phyloP scores from a whole-genome alignment of 2,113 vertebrate species.

The Garra rufa region DNA sequence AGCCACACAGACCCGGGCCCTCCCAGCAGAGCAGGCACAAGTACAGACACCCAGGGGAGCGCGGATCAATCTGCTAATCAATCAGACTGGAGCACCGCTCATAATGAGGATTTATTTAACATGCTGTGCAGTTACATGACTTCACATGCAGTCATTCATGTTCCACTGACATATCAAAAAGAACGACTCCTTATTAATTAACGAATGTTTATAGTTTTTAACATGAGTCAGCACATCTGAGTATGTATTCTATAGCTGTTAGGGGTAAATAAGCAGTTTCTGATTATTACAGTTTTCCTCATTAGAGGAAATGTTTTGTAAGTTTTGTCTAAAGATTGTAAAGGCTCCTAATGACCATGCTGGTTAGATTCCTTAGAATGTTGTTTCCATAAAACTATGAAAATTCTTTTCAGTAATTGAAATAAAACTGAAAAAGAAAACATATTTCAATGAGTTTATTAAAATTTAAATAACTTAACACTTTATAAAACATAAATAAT shows the following conservation, averaged over 20 bases:
- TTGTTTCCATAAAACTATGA: background rate
- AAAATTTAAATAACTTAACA: too few species aligned
- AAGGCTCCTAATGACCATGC: background rate
- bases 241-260: background rate
- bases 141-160: conserved; percentile 39
- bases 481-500: too few species aligned
- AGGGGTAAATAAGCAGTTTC: background rate
- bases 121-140: conserved; percentile 12
- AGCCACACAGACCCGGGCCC: conserved; percentile 35
- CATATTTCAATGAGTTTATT: too few species aligned
- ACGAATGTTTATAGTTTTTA: background rate
- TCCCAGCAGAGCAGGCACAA: conserved; percentile 31
- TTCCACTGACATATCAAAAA: conserved; percentile 12
- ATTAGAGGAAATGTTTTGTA: background rate
- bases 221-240: background rate
- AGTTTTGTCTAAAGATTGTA: background rate
- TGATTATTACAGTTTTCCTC: conserved; percentile 11
- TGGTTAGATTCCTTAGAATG: background rate
- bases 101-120: conserved; percentile 20
- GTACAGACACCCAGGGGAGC: conserved; percentile 23
- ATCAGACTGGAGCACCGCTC: conserved; percentile 17
- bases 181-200: background rate
- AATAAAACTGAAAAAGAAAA: background rate
- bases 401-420: background rate
- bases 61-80: conserved; percentile 55